Evolutionary conservation across 2,888 invertebrate species (phyloP).

Genomic region (Operophtera brumata): DNA sequence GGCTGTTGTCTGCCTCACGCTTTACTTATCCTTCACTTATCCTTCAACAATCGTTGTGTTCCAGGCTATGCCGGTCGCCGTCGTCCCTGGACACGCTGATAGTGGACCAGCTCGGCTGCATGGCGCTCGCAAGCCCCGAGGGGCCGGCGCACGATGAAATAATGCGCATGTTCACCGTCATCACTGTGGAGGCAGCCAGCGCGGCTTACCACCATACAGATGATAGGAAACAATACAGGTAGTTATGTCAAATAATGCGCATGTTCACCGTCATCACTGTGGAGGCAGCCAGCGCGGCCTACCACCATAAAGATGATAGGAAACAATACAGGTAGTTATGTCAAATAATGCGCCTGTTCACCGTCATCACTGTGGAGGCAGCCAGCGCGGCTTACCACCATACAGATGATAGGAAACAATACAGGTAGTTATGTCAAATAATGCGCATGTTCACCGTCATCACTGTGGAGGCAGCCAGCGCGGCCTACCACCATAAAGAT

Average conservation of each 20-base stretch:
- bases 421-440: slow-evolving; percentile 79
- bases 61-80: slow-evolving; percentile 93
- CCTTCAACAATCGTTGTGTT: not conserved
- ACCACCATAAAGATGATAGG: slow-evolving; percentile 67
- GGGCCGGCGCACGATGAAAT: slow-evolving; percentile 94
- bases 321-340: slow-evolving; percentile 58
- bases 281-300: slow-evolving; percentile 89
- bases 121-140: slow-evolving; percentile 96
- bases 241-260: slow-evolving; percentile 88
- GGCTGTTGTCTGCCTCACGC: too few species aligned
- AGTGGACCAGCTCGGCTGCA: slow-evolving; percentile 98
- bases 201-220: slow-evolving; percentile 76
- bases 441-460: slow-evolving; percentile 99
- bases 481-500: slow-evolving; percentile 72
- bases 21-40: too few species aligned
- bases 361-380: slow-evolving; percentile 95
- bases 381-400: slow-evolving; percentile 84
- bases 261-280: slow-evolving; percentile 98
- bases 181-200: slow-evolving; percentile 95
- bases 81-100: slow-evolving; percentile 96
- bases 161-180: slow-evolving; percentile 98
- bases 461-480: slow-evolving; percentile 94
- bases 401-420: slow-evolving; percentile 70
- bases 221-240: slow-evolving; percentile 67
- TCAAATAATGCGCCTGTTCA: slow-evolving; percentile 98